Percentiles rank a stretch among this genome's conserved stretches.
Conservation (phyloP, 2,113 vertebrate genomes). For the Trichomycterus rosablanca region DNA sequence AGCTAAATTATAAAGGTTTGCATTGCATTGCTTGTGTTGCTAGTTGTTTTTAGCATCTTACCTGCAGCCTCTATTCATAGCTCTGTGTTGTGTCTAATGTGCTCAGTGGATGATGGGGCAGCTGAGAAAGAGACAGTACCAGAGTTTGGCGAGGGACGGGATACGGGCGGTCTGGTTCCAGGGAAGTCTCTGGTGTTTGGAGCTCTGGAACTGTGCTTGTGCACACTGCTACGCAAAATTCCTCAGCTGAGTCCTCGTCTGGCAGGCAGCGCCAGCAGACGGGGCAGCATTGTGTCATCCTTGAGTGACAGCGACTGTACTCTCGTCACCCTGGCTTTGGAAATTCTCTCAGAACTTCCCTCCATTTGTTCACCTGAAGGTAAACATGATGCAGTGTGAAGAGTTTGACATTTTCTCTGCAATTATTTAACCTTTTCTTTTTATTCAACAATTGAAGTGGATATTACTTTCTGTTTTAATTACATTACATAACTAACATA, state of each 20-base stretch:
- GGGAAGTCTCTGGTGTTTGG: constrained; percentile 89
- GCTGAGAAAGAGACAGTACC: constrained; percentile 94
- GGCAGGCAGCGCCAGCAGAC: constrained; percentile 66
- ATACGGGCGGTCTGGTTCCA: constrained; percentile 87
- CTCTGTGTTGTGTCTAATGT: too few relatives aligned
- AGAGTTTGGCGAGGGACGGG: constrained; percentile 90
- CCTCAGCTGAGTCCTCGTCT: constrained; percentile 87
- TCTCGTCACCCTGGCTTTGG: constrained; percentile 76
- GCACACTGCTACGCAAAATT: constrained; percentile 84
- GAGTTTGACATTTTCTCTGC: too few relatives aligned
- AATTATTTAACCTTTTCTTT: too few relatives aligned
- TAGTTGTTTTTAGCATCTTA: too few relatives aligned
- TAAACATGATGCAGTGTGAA: constrained; percentile 49
- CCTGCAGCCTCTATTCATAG: too few relatives aligned
- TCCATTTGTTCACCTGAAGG: constrained; percentile 92
- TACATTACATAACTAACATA: too few relatives aligned
- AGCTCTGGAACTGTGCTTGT: constrained; percentile 83
- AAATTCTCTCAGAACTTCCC: constrained; percentile 84
- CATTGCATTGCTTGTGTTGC: too few relatives aligned
- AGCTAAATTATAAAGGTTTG: too few relatives aligned
- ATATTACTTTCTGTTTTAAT: too few relatives aligned
- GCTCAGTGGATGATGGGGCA: constrained; percentile 91
- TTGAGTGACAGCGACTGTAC: constrained; percentile 72
- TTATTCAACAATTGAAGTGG: too few relatives aligned
- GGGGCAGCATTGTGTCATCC: constrained; percentile 61